phyloP scores from a whole-genome alignment of 2,888 invertebrate species.

The Sceliomorpha sp. region DNA sequence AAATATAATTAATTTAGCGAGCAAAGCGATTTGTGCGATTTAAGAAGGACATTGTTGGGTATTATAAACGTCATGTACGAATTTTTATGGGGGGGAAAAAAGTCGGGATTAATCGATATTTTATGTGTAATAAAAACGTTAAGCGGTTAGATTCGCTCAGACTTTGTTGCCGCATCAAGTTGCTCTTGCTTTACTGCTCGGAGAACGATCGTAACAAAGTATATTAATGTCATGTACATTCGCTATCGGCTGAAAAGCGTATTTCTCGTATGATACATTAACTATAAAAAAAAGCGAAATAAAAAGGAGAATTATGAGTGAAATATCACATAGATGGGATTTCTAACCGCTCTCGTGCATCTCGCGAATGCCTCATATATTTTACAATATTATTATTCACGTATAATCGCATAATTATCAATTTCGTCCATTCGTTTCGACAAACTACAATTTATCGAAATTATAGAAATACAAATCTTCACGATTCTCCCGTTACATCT shows the following conservation, averaged over 20 bases:
- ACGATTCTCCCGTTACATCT: no score
- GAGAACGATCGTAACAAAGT: conserved; percentile 29
- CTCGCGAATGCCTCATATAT: no score
- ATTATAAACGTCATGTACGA: conserved; percentile 27
- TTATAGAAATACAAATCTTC: no score
- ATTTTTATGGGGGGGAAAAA: conserved; percentile 21
- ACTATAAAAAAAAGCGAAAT: conserved; percentile 4
- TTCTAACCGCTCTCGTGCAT: no score
- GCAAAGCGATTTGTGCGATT: no score
- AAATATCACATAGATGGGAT: neutral
- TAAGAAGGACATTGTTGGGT: no score
- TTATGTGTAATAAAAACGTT: conserved; percentile 33
- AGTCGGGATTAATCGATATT: conserved; percentile 25
- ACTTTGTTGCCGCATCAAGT: conserved; percentile 33
- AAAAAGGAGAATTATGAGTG: neutral
- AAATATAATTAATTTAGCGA: no score
- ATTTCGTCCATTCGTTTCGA: no score
- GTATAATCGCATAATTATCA: no score
- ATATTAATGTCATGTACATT: conserved; percentile 25
- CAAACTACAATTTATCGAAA: no score
- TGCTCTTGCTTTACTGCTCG: conserved; percentile 25
- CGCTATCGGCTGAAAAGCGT: conserved; percentile 16
- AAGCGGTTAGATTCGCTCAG: conserved; percentile 17
- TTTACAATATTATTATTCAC: no score
- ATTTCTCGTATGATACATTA: conserved; percentile 17